Conservation (phyloP, 2,113 vertebrate genomes). For the Phyllostomus hastatus region DNA sequence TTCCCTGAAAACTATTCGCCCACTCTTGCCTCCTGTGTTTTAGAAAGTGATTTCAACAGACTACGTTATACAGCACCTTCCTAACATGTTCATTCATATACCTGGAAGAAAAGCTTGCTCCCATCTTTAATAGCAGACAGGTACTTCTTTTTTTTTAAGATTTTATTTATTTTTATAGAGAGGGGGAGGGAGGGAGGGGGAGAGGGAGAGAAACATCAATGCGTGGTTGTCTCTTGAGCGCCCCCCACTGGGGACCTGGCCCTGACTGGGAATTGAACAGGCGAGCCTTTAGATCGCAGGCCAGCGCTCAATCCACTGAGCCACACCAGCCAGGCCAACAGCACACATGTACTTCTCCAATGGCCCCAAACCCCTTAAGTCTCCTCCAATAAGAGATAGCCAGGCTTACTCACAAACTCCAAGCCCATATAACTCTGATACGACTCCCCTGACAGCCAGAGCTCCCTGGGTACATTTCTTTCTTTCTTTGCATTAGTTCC, state of each 20-base stretch:
- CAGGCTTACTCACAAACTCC: background rate
- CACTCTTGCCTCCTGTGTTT: background rate
- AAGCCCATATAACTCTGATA: background rate
- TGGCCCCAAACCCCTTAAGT: background rate
- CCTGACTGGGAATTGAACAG: too few relatives aligned
- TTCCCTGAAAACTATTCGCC: conserved; percentile 3
- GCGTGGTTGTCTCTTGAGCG: too few relatives aligned
- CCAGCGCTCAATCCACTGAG: too few relatives aligned
- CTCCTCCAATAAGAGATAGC: background rate
- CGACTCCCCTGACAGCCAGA: background rate
- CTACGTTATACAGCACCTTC: background rate
- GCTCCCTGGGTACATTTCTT: background rate
- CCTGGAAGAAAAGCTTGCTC: background rate
- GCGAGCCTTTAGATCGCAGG: too few relatives aligned
- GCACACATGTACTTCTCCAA: background rate
- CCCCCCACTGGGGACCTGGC: too few relatives aligned
- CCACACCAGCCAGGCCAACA: too few relatives aligned
- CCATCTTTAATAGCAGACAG: background rate
- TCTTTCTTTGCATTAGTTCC: conserved; percentile 3
- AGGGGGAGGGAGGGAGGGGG: too few relatives aligned
- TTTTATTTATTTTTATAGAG: too few relatives aligned
- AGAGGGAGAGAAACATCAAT: too few relatives aligned
- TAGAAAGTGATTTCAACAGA: conserved; percentile 3
- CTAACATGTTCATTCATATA: background rate
- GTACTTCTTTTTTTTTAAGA: too few relatives aligned